Base-by-base conservation (phyloP, 2,113 vertebrate genomes). In the Hassar affinis region DNA sequence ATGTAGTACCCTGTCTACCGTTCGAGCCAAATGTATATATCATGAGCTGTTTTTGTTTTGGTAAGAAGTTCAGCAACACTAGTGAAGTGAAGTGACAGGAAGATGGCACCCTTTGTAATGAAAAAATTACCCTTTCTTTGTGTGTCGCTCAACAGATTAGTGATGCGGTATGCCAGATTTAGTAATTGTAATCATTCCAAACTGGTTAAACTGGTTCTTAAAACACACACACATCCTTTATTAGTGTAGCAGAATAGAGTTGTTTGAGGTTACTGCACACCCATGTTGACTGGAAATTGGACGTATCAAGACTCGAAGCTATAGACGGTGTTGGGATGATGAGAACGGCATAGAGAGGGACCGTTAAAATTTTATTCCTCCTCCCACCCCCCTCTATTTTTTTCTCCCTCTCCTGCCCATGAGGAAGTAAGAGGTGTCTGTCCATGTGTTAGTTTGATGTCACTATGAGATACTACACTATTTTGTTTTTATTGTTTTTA, bases 11-110 rank as follows among this genome's bases (percentile, higher is more conserved):
- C 42, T 66, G 68, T 42, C 49, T 22, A 49, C 27, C 45, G 78
- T 77, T 77, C 15, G 80, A 80, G 79, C 38, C 77, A 52, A 82
- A n/a, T n/a, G 35, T 78, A 18, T 79, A 66, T 33, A 56, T 61
- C 5, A 27, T 11, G 61, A 68, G 64, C 62, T 17, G 15, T 66
- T 64, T 62, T 30, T 2, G 8, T 6, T 64, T 25, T 27, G 25
- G 3, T 61, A 10, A 62, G 1, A 12, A 22, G 9, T 57, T n/a
- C 22, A 57, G 25, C 57, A 27, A 12, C 25, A 61, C 10, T 4
- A 22, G 22, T 59, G 25, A 12, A 61, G 4, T 61, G 8, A 61
- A 2, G 10, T 61, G 4, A 59, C 56, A 22, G 38, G 6, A 42
- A 42, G 2, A 6, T 42, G 6, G 38, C 18, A 1, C 17, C 18